Evolutionary conservation across 2,888 invertebrate genomes (phyloP), one percentile per base, ranked within the genome.

Genomic region (Teinopalpus imperialis): DNA sequence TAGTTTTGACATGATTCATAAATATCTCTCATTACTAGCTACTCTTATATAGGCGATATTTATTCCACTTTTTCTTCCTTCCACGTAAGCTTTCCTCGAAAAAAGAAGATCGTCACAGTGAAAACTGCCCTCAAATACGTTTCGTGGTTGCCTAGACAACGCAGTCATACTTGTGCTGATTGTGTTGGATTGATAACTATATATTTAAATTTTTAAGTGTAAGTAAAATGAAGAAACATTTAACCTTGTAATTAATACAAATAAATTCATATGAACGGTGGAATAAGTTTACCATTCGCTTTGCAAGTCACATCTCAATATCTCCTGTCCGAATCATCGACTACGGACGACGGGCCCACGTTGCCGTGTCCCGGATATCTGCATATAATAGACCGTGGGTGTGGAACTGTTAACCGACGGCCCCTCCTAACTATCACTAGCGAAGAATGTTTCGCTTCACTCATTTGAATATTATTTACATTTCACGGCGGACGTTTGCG

Each of bases 361-460:
- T 23, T 34, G 49, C 51, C 13, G 5, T 61, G 66, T 69, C 68
- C 68, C 64, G 65, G 66, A 68, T 69, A 44, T 44, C 81, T 83
- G 76, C 81, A 83, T 83, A 85, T 83, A 85, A 82, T 81, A 69
- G 80, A 39, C 51, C 57, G 82, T 80, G 74, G 83, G 83, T 74
- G 82, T 76, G 60, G 53, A 56, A 57, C 66, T 66, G 73, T 81
- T 77, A 74, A 74, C 60, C 69, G 67, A 73, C 73, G 71, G 74
- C 74, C 66, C 67, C 66, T 51, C 44, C 40, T 36, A 20, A 8
- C 20, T 13, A 34, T 45, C 18, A 40, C 40, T 27, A 20, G 21
- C 23, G 9, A 40, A 35, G 41, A 41, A 30, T 18, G 24, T 27
- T 41, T 36, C 26, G 24, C 41, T 47, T 27, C 14, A 41, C 13